phyloP scores from a whole-genome alignment of 2,113 vertebrate species.

The Hymenochirus boettgeri region DNA sequence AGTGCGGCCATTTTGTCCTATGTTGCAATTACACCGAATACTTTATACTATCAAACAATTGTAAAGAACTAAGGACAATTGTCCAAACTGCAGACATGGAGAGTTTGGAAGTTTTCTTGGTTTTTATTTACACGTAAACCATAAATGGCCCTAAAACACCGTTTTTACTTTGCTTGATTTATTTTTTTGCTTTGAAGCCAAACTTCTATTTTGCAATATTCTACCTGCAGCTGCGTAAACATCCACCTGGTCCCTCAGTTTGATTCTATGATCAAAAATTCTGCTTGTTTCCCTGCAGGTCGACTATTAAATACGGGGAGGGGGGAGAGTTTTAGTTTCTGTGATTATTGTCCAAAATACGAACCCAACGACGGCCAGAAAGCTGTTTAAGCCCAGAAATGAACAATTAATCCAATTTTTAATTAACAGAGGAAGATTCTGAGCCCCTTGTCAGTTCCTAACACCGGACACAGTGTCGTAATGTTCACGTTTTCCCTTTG shows the following conservation, averaged over 20 bases:
- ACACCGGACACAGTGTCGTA: constrained; percentile 65
- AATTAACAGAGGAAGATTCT: constrained; percentile 58
- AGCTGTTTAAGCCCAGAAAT: constrained; percentile 23
- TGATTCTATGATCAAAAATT: constrained; percentile 83
- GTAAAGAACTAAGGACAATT: too few relatives aligned
- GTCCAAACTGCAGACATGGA: too few relatives aligned
- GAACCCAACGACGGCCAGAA: constrained; percentile 55
- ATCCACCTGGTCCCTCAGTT: constrained; percentile 83
- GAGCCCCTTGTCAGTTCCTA: constrained; percentile 57
- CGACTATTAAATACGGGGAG: constrained; percentile 52
- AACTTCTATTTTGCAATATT: too few relatives aligned
- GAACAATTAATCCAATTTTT: constrained; percentile 1
- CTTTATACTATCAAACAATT: too few relatives aligned
- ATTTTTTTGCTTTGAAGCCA: too few relatives aligned
- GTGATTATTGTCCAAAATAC: constrained; percentile 63
- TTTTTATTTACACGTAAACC: constrained; percentile 38
- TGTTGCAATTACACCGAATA: too few relatives aligned
- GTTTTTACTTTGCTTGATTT: too few relatives aligned
- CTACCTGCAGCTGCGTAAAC: too few relatives aligned
- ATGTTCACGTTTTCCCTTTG: constrained; percentile 61
- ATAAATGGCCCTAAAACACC: too few relatives aligned
- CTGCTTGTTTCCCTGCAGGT: constrained; percentile 71
- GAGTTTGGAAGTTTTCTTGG: constrained; percentile 76
- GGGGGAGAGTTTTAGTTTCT: constrained; percentile 49
- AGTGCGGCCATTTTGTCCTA: too few relatives aligned